A percentile compares a stretch with the other conserved stretches of the same genome.
Evolutionary conservation across 2,797 vertebrate genomes (phyloP).

Genomic region (Thripadectes ignobilis): DNA sequence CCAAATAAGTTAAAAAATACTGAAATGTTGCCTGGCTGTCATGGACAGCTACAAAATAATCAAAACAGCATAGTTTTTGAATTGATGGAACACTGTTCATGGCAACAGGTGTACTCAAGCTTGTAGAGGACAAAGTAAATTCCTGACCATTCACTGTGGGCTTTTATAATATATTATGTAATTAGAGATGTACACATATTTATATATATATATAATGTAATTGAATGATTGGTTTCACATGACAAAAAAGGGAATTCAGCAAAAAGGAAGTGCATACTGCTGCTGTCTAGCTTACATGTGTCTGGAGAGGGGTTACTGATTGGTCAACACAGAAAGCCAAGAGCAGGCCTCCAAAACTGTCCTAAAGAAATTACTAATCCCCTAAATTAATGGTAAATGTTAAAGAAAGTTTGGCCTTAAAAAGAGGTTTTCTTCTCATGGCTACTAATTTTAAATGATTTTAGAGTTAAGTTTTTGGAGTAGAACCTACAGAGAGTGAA

Average conservation of each 20-base stretch:
- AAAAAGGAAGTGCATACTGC: neutral
- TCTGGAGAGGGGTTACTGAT: neutral
- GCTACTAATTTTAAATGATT: neutral
- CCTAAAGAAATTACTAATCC: neutral
- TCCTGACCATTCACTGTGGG: neutral
- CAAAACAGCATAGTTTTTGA: neutral
- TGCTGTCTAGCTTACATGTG: neutral
- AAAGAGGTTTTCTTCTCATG: neutral
- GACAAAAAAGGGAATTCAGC: neutral
- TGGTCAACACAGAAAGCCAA: neutral
- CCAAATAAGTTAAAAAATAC: neutral
- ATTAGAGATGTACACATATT: neutral
- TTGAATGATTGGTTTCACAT: neutral
- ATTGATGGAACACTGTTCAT: neutral
- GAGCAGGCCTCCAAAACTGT: neutral
- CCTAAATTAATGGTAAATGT: neutral
- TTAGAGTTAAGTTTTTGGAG: neutral
- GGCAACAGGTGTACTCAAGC: neutral
- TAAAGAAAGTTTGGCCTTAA: neutral
- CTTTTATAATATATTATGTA: neutral
- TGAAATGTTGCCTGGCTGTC: neutral
- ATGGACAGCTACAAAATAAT: neutral
- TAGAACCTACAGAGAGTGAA: neutral
- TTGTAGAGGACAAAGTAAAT: neutral
- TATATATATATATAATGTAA: neutral